phyloP scores from a whole-genome alignment of 2,113 vertebrate genomes.

The Aplodontia rufa region DNA sequence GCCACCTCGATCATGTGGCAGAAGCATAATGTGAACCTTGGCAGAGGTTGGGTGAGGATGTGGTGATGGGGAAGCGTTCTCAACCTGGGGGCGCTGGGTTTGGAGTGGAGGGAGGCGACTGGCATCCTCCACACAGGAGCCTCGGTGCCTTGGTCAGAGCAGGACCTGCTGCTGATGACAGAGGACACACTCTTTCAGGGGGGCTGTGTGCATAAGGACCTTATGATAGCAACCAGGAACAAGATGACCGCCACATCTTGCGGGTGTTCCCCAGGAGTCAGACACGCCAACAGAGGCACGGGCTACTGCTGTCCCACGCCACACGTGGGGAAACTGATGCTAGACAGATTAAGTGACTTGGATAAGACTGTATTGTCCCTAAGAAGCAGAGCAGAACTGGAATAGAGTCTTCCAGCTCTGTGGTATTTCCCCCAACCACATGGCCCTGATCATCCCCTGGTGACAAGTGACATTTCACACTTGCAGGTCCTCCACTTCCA shows the following conservation, averaged over 20 bases:
- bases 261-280: neutral
- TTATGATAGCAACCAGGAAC: neutral
- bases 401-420: neutral
- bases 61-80: neutral
- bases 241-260: fast-evolving
- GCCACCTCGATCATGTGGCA: neutral
- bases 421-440: neutral
- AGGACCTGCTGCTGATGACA: neutral
- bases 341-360: neutral
- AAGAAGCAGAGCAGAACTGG: neutral
- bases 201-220: fast-evolving
- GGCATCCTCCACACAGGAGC: neutral
- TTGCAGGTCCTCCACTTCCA: neutral
- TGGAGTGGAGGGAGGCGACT: neutral
- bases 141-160: neutral
- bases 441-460: neutral
- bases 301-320: neutral
- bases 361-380: neutral
- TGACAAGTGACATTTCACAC: fast-evolving
- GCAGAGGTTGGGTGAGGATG: neutral
- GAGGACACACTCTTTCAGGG: neutral
- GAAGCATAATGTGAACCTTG: neutral
- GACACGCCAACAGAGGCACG: neutral
- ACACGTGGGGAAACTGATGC: neutral
- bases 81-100: neutral